Evolutionary conservation across 2,888 invertebrate genomes (phyloP).

Genomic region (Autographa gamma): DNA sequence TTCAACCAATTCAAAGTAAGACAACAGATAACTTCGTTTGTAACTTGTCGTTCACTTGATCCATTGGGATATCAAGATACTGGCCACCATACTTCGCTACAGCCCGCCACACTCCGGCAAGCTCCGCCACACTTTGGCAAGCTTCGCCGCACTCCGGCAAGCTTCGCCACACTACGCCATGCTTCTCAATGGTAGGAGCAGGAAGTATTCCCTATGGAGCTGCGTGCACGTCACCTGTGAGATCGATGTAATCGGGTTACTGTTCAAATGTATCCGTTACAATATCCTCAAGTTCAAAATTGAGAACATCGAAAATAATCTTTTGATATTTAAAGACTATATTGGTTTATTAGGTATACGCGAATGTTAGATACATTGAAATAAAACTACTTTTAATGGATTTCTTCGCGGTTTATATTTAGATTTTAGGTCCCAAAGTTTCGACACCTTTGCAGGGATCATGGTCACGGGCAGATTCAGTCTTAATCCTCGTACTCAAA

Average conservation of each 20-base stretch:
- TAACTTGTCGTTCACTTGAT: constrained; percentile 15
- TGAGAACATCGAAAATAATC: too few species aligned
- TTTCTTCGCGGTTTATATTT: too few species aligned
- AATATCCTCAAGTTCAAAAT: neutral
- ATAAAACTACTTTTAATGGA: too few species aligned
- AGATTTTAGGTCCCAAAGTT: too few species aligned
- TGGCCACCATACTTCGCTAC: neutral
- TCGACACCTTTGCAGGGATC: too few species aligned
- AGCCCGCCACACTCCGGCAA: neutral
- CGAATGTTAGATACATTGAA: too few species aligned
- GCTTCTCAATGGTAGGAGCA: constrained; percentile 2
- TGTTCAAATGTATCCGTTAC: neutral
- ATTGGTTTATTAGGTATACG: too few species aligned
- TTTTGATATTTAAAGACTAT: too few species aligned
- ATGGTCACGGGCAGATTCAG: too few species aligned
- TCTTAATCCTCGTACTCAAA: too few species aligned
- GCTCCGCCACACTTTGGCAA: neutral
- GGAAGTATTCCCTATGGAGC: constrained; percentile 11
- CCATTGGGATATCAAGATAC: constrained; percentile 21
- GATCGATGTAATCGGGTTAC: constrained; percentile 28
- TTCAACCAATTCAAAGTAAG: neutral
- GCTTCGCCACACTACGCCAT: constrained; percentile 1
- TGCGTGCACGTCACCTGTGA: constrained; percentile 35
- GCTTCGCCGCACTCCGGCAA: neutral
- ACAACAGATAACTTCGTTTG: constrained; percentile 3